Conservation (phyloP, 2,113 vertebrate species). For the Brachyistius frenatus region DNA sequence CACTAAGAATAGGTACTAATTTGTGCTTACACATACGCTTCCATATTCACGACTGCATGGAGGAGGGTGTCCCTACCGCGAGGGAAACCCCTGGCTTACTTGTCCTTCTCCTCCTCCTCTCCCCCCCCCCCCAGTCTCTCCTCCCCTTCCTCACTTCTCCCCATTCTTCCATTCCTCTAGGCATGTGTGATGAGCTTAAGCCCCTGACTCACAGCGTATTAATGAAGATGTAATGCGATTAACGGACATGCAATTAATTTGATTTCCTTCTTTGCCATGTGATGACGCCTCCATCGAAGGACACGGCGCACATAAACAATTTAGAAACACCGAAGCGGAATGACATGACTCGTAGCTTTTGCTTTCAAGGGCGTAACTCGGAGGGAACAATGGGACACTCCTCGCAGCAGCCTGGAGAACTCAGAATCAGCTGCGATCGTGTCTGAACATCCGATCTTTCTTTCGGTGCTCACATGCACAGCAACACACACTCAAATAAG, state of each 20-base stretch:
- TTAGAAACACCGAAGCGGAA: conserved; percentile 43
- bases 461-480: neutral
- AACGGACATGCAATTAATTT: conserved; percentile 86
- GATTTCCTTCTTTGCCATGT: conserved; percentile 79
- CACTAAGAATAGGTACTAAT: conserved; percentile 9
- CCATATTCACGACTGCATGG: conserved; percentile 1
- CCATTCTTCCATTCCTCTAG: conserved; percentile 66
- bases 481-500: neutral
- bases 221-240: conserved; percentile 87
- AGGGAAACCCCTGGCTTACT: conserved; percentile 68
- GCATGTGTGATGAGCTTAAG: conserved; percentile 78
- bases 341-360: conserved; percentile 26
- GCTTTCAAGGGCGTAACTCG: conserved; percentile 49
- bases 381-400: conserved; percentile 35
- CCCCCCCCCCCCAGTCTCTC: neutral
- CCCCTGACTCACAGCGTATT: conserved; percentile 83
- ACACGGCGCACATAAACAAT: conserved; percentile 73
- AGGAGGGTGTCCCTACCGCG: conserved; percentile 48
- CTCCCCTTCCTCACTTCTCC: conserved; percentile 15
- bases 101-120: conserved; percentile 30
- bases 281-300: conserved; percentile 82
- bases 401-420: conserved; percentile 36
- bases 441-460: conserved; percentile 3
- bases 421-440: conserved; percentile 20
- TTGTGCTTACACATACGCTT: neutral